phyloP scores from a whole-genome alignment of 1,140 invertebrate genomes.

The Lordiphosa collinella region DNA sequence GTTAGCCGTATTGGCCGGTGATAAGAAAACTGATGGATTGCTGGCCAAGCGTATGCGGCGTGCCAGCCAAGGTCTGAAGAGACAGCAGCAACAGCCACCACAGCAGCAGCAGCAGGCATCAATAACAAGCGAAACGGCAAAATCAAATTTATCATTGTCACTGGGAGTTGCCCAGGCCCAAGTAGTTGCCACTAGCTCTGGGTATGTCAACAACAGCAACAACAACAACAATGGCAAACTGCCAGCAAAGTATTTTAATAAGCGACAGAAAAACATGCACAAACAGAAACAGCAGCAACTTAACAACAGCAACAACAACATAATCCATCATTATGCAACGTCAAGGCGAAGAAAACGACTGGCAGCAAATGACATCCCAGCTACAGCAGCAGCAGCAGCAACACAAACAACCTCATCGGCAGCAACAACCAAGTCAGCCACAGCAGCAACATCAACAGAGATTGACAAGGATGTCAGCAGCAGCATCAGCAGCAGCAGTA shows the following conservation, averaged over 20 bases:
- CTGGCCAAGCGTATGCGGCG: constrained; percentile 52
- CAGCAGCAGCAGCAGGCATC: constrained; percentile 45
- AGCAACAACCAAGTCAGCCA: constrained; percentile 27
- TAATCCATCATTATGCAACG: constrained; percentile 75
- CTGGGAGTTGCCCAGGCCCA: constrained; percentile 48
- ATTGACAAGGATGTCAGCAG: constrained; percentile 33
- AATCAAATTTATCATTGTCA: constrained; percentile 79
- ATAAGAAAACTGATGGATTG: constrained; percentile 78
- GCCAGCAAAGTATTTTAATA: constrained; percentile 75
- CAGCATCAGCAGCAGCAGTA: constrained; percentile 13
- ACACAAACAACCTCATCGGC: constrained; percentile 12
- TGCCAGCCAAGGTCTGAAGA: constrained; percentile 13
- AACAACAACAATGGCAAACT: constrained; percentile 60
- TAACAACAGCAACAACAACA: constrained; percentile 29
- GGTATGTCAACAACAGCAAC: constrained; percentile 16
- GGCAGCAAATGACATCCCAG: constrained; percentile 55
- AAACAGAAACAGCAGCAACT: constrained; percentile 36
- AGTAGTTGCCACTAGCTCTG: constrained; percentile 29
- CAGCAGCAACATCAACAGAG: constrained; percentile 15
- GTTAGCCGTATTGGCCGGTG: constrained; percentile 32
- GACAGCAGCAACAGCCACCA: constrained; percentile 21
- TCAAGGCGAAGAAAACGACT: constrained; percentile 54
- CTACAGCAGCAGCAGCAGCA: constrained; percentile 35
- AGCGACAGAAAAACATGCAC: constrained; percentile 75
- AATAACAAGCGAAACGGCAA: constrained; percentile 45